phyloP scores from a whole-genome alignment of 2,113 vertebrate genomes.

The Jacana jacana region DNA sequence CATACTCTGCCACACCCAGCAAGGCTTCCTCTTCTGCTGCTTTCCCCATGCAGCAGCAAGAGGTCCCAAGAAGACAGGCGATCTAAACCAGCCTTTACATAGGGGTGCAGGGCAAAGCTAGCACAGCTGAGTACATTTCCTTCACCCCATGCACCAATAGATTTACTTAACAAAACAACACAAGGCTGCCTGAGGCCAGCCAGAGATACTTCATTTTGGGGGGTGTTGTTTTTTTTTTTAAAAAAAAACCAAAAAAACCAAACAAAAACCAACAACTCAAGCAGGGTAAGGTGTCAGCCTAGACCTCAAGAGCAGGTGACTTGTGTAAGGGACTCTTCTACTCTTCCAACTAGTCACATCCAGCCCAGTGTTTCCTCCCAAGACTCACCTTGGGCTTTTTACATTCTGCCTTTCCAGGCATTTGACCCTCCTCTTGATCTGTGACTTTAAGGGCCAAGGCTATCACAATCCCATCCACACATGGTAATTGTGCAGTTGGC shows the following conservation, averaged over 20 bases:
- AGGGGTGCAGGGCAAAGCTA: neutral
- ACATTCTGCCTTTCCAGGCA: neutral
- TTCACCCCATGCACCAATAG: neutral
- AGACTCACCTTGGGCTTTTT: neutral
- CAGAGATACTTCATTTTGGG: neutral
- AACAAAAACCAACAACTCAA: too few relatives aligned
- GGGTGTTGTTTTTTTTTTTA: too few relatives aligned
- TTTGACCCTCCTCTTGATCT: neutral
- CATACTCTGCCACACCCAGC: neutral
- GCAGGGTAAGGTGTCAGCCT: neutral
- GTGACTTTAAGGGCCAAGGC: neutral
- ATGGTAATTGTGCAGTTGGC: neutral
- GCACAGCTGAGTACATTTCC: rapidly evolving
- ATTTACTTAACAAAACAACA: neutral
- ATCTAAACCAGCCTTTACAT: neutral
- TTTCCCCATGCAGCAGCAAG: neutral
- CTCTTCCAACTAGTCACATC: neutral
- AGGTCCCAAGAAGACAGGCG: neutral
- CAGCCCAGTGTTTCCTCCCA: rapidly evolving
- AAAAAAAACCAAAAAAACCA: too few relatives aligned
- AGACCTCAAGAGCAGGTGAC: neutral
- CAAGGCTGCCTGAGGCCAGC: neutral
- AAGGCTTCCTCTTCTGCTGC: neutral
- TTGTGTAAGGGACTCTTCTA: neutral
- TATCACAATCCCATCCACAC: neutral